These are phyloP conservation scores for Palythoa grandiflora DNA, from an alignment of 92 coral and sea anemone species.

Conservation along the genomic window DNA sequence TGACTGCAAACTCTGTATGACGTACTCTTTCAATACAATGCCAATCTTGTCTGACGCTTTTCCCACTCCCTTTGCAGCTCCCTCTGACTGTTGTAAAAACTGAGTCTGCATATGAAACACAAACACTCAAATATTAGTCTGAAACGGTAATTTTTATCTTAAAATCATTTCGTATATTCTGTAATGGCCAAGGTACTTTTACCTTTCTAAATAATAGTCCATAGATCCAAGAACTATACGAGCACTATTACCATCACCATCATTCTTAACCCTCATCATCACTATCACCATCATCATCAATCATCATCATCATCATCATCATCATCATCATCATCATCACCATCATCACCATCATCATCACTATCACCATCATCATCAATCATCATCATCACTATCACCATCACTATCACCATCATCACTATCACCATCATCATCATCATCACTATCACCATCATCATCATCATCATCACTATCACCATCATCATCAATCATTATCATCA, in stretches of 20 bases:
- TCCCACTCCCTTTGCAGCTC: constrained; percentile 13
- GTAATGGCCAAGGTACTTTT: not conserved
- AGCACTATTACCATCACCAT: not conserved
- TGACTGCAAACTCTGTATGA: not conserved
- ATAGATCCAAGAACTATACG: not conserved
- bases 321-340: not conserved
- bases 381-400: not conserved
- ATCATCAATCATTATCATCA: not conserved
- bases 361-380: not conserved
- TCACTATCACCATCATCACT: not conserved
- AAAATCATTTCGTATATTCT: not conserved
- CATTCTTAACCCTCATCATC: not conserved
- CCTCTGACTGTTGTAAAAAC: constrained; percentile 42
- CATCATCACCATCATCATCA: not conserved
- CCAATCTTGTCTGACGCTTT: constrained; percentile 9
- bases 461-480: not conserved
- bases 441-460: not conserved
- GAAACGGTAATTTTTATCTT: not conserved
- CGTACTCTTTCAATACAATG: constrained; percentile 35
- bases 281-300: not conserved
- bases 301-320: too few species aligned
- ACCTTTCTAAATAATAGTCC: too few species aligned
- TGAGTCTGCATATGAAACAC: constrained; percentile 44
- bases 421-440: not conserved
- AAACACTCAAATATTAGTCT: not conserved